Conservation (phyloP, 2,888 invertebrate genomes). For the Alitta virens region DNA sequence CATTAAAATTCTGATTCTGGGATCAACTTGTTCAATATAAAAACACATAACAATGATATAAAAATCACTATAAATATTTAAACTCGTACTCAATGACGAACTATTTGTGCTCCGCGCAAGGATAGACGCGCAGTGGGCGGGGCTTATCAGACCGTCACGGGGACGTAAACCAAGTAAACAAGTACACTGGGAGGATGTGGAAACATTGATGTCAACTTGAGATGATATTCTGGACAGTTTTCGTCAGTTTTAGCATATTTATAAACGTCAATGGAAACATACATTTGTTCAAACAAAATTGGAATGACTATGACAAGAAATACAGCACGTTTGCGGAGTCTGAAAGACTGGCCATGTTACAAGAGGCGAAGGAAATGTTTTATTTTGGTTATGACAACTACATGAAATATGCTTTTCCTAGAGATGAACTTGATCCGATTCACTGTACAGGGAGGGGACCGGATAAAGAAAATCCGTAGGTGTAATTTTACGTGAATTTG, state of each 20-base stretch:
- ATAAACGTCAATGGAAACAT: slow-evolving; percentile 8
- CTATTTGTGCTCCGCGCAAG: too few species aligned
- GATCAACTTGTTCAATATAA: too few species aligned
- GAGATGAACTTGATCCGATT: slow-evolving; percentile 67
- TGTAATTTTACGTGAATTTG: slow-evolving; percentile 15
- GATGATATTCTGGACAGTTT: not conserved
- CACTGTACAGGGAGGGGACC: slow-evolving; percentile 65
- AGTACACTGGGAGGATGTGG: not conserved
- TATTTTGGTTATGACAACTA: slow-evolving; percentile 66
- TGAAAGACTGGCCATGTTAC: slow-evolving; percentile 44
- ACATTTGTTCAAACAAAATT: slow-evolving; percentile 23
- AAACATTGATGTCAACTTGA: not conserved
- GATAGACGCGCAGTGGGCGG: too few species aligned
- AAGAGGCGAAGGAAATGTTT: slow-evolving; percentile 62
- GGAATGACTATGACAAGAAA: slow-evolving; percentile 39
- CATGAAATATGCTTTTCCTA: slow-evolving; percentile 66
- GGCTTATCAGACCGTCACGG: too few species aligned
- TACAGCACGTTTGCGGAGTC: slow-evolving; percentile 51
- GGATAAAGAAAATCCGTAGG: slow-evolving; percentile 65
- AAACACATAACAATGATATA: too few species aligned
- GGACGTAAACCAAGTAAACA: not conserved
- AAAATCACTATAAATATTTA: too few species aligned
- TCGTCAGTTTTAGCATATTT: not conserved
- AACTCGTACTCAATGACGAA: too few species aligned
- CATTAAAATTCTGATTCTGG: too few species aligned